A percentile compares a stretch with the other conserved stretches of the same genome.
Evolutionary conservation across 2,797 vertebrate species (phyloP).

Genomic region (Sebastes diploproa): DNA sequence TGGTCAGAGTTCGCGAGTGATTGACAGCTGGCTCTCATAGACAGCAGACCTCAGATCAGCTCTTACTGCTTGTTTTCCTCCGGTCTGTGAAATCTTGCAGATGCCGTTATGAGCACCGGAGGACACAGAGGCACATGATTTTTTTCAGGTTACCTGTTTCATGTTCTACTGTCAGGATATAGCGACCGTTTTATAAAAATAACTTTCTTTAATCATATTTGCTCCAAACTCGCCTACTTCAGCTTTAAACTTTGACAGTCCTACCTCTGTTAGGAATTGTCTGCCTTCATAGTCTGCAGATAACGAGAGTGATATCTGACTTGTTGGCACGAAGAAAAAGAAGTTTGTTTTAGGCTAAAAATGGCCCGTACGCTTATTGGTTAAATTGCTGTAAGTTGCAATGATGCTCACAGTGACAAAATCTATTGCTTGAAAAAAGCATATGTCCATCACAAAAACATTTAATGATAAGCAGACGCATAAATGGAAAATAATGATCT

Average conservation of each 20-base stretch:
- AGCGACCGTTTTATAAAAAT: too few species aligned
- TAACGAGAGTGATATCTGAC: neutral
- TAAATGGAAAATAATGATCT: neutral
- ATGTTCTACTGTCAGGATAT: too few species aligned
- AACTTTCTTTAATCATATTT: too few species aligned
- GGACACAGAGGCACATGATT: too few species aligned
- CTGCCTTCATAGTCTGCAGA: neutral
- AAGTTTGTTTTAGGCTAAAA: neutral
- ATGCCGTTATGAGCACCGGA: too few species aligned
- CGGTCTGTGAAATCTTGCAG: too few species aligned
- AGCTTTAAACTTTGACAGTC: too few species aligned
- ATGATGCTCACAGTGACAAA: neutral
- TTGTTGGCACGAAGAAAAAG: rapidly evolving
- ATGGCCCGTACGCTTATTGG: neutral
- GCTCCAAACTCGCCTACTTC: too few species aligned
- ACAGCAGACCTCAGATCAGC: too few species aligned
- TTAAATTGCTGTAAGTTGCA: neutral
- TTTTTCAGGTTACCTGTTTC: too few species aligned
- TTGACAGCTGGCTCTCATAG: too few species aligned
- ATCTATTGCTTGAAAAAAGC: neutral
- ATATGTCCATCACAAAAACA: neutral
- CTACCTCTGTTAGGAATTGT: neutral
- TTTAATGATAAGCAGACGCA: neutral
- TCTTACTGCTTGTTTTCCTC: too few species aligned
- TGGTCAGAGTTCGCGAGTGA: rapidly evolving